phyloP scores from a whole-genome alignment of 2,797 vertebrate species.

The Peromyscus attwateri region DNA sequence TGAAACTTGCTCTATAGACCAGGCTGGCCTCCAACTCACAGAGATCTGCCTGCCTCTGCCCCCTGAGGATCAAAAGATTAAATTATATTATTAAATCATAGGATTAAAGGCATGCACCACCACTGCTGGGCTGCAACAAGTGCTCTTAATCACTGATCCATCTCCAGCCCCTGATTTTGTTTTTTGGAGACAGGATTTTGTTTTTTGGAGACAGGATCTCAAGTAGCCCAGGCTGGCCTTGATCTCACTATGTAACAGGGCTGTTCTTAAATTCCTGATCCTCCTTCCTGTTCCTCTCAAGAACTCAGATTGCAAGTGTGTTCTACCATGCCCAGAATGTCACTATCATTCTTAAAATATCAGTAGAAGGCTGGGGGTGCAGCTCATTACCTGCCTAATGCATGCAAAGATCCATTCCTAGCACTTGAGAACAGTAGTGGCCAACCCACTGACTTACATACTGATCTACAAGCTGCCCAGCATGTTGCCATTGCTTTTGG shows the following conservation, averaged over 20 bases:
- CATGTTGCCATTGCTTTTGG: not conserved
- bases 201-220: not conserved
- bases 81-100: not conserved
- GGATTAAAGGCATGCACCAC: not conserved
- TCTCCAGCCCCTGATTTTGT: not conserved
- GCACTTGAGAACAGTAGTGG: not conserved
- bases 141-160: not conserved
- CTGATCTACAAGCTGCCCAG: not conserved
- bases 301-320: not conserved
- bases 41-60: not conserved
- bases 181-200: no score
- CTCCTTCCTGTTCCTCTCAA: not conserved
- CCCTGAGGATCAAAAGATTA: not conserved
- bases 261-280: not conserved
- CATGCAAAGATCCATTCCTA: not conserved
- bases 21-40: not conserved
- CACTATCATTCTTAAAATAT: not conserved
- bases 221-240: not conserved
- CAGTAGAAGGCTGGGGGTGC: not conserved
- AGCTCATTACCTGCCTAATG: not conserved
- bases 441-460: not conserved
- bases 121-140: not conserved
- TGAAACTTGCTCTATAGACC: not conserved
- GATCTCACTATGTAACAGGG: not conserved
- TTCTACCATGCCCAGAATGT: not conserved